These are phyloP conservation scores for Psilopsiagon aurifrons DNA, from an alignment of 2,113 vertebrate species.

Conservation along the genomic window DNA sequence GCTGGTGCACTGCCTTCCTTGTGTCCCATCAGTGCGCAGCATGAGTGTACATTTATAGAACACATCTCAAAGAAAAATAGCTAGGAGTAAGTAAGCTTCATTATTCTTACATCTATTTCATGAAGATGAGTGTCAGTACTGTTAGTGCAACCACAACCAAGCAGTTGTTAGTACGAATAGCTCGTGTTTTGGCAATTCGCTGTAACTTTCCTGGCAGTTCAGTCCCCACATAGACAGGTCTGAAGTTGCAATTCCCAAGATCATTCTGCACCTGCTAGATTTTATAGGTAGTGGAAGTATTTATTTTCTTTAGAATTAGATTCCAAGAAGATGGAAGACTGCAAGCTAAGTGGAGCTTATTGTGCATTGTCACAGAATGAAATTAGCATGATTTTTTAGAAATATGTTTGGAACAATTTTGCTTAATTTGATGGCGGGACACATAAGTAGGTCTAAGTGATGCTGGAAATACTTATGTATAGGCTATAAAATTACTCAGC, in stretches of 20 bases:
- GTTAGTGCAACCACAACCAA: accelerated
- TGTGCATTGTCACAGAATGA: not conserved
- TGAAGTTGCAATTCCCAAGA: not conserved
- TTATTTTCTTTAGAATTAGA: not conserved
- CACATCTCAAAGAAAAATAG: not conserved
- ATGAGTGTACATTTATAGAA: accelerated
- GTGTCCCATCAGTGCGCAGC: not conserved
- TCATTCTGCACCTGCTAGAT: not conserved
- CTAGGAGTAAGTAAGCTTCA: not conserved
- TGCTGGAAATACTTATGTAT: not conserved
- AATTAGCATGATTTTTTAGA: not conserved
- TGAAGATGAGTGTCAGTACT: not conserved
- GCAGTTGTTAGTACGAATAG: not conserved
- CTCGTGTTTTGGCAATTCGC: not conserved
- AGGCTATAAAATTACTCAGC: not conserved
- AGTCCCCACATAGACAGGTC: accelerated
- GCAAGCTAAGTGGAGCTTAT: not conserved
- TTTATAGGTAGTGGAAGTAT: not conserved
- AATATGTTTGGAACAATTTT: not conserved
- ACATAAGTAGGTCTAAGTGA: not conserved
- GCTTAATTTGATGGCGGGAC: not conserved
- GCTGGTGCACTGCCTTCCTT: not conserved
- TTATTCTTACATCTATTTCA: accelerated
- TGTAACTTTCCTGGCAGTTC: not conserved
- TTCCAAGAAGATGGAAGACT: not conserved